Evolutionary conservation across 2,888 invertebrate genomes (phyloP), one percentile per base, ranked within the genome.

Genomic region (Eurytoma californica): DNA sequence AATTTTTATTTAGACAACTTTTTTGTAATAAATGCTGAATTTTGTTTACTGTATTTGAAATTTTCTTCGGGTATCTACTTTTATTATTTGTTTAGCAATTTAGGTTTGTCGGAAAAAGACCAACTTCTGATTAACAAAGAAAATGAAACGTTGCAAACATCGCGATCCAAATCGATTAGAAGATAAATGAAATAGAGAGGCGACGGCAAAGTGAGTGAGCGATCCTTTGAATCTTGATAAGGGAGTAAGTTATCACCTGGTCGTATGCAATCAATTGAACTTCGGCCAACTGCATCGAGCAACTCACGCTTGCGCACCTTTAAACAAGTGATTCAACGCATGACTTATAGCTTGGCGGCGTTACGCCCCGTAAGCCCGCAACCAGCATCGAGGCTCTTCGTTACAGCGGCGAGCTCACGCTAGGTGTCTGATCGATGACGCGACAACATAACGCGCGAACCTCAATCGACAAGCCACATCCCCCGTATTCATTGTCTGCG

Each of bases 381-480:
- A 63, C 16, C n/a, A 1, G 16, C 61, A 13, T 13, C 39, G 9
- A 4, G 9, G 61, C 61, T n/a, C 16, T 16, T 30, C 7, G 20
- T 18, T n/a, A 7, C 16, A 39, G 9, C 16, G 18, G 16, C 61
- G 61, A 12, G 39, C 61, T 14, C 30, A 18, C 30, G 30, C n/a
- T 3, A 14, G 30, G 3, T 16, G 9, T 14, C 13, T 70, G 65
- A 77, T 77, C 18, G 70, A 77, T 70, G 57, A 14, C 24, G 18
- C 55, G 57, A 57, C 57, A 77, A 65, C 24, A 60, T 47, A 77
- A 77, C 30, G 39, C 49, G 14, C 4, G 58, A 16, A 20, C 28
- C 7, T 20, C 39, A 51, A 70, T 70, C 58, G 49, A 30, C 67
- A n/a, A 18, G 47, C 9, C 24, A 18, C 16, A 67, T 69, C 61